Base-by-base conservation (phyloP, 1,140 invertebrate genomes). In the Eueides isabella region DNA sequence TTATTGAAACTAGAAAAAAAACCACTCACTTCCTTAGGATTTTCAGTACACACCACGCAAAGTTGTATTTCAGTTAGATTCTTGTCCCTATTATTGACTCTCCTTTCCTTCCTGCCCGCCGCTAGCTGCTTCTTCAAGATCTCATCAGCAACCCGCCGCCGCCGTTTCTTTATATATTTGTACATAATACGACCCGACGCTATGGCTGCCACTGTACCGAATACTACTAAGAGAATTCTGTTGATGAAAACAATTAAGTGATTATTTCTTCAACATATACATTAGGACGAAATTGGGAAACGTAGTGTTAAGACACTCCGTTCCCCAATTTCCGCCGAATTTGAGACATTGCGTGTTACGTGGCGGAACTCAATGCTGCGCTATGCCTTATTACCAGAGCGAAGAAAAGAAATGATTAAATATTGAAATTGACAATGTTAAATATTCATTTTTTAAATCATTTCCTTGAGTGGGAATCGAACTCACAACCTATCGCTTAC, bases 21-120 rank as follows among this genome's bases (percentile, higher is more conserved):
- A 48, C 1, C 3, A 11, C 48, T 55, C 74, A 95, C 95, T 89
- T 97, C 96, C 80, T 96, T 95, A 9, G 96, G 96, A 92, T 97
- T 97, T 67, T 94, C 94, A 16, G 94, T 94, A 88, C 97, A 97
- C n/a, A 97, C 95, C 14, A 97, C 95, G 82, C 97, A 97, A 3
- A 96, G 86, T 81, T 97, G 96, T 83, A 95, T 94, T 2, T 96
- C 95, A 5, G 94, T 87, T 6, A 97, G 85, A 78, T 96, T 94
- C 6, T 92, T 93, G 26, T 96, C 95, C 19, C 96, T 89, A 2
- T 94, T 95, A 71, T 94, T 92, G 55, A 95, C 94, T 16, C 96
- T 89, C 61, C 96, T 90, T 82, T 95, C 94, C 67, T 94, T 94
- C 2, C 96, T 93, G n/a, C 95, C 95, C 9, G 92, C 89, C 41